phyloP scores from a whole-genome alignment of 1,140 invertebrate species.

The Ceratina calcarata region DNA sequence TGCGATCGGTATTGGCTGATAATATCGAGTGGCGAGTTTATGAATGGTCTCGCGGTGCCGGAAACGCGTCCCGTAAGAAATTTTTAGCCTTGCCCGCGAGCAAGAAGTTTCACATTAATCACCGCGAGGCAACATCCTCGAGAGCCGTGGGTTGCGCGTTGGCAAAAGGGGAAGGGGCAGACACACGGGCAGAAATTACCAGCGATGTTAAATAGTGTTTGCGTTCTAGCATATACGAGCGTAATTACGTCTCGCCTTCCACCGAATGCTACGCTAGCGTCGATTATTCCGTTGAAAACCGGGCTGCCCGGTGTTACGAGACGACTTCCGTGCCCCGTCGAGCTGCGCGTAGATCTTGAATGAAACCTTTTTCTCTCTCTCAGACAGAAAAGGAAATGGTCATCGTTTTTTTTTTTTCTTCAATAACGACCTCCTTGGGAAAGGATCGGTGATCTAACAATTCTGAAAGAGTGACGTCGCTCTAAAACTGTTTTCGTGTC shows the following conservation, averaged over 20 bases:
- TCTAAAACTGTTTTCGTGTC: too few species aligned
- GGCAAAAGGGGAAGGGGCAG: background rate
- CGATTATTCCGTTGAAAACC: conserved; percentile 38
- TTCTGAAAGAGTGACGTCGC: too few species aligned
- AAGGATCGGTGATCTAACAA: too few species aligned
- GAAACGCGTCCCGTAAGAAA: conserved; percentile 48
- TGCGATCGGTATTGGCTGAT: background rate
- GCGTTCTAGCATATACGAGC: conserved; percentile 25
- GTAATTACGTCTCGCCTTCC: conserved; percentile 46
- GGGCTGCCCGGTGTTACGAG: conserved; percentile 9
- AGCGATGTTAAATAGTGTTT: conserved; percentile 44
- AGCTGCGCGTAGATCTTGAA: background rate
- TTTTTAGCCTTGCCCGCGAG: conserved; percentile 47
- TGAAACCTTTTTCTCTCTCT: conserved; percentile 14
- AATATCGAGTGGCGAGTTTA: conserved; percentile 27
- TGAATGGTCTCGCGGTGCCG: conserved; percentile 37
- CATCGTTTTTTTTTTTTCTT: too few species aligned
- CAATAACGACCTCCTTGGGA: too few species aligned
- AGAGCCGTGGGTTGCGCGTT: conserved; percentile 4
- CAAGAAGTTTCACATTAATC: conserved; percentile 57
- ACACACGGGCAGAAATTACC: conserved; percentile 41
- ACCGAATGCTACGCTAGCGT: conserved; percentile 17
- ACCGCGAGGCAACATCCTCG: conserved; percentile 47
- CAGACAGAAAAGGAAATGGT: background rate
- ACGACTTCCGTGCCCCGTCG: conserved; percentile 11